These are phyloP conservation scores for Himalopsyche anomala DNA, from an alignment of 2,888 invertebrate genomes.

Conservation along the genomic window DNA sequence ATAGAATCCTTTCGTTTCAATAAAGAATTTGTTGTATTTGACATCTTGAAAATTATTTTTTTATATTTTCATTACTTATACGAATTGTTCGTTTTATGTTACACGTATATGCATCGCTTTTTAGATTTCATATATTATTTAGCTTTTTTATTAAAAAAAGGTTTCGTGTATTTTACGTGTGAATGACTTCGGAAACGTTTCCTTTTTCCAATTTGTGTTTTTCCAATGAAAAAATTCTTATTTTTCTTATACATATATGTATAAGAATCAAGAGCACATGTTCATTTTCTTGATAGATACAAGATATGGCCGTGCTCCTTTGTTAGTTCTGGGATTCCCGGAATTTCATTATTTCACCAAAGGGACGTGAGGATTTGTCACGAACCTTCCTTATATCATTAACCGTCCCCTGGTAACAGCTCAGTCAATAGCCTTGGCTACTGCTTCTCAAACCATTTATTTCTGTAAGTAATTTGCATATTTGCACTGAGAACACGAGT, in stretches of 20 bases:
- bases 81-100: too few relatives aligned
- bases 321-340: slow-evolving; percentile 44
- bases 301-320: slow-evolving; percentile 28
- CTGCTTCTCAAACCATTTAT: not conserved
- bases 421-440: slow-evolving; percentile 16
- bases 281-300: slow-evolving; percentile 37
- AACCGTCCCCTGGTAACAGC: not conserved
- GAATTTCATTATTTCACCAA: slow-evolving; percentile 55
- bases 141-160: slow-evolving; percentile 25
- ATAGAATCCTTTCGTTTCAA: too few relatives aligned
- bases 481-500: not conserved
- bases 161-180: slow-evolving; percentile 24
- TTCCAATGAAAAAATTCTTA: slow-evolving; percentile 13
- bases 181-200: not conserved
- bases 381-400: slow-evolving; percentile 31
- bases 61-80: too few relatives aligned
- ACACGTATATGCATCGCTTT: not conserved
- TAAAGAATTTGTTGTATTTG: too few relatives aligned
- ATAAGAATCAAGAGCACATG: slow-evolving; percentile 9
- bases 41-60: too few relatives aligned
- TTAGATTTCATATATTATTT: not conserved
- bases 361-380: slow-evolving; percentile 46
- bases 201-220: slow-evolving; percentile 8
- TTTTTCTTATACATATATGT: slow-evolving; percentile 5
- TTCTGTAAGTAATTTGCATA: not conserved